These are phyloP conservation scores for Vulpes vulpes DNA, from an alignment of 2,113 vertebrate genomes.

Conservation along the genomic window DNA sequence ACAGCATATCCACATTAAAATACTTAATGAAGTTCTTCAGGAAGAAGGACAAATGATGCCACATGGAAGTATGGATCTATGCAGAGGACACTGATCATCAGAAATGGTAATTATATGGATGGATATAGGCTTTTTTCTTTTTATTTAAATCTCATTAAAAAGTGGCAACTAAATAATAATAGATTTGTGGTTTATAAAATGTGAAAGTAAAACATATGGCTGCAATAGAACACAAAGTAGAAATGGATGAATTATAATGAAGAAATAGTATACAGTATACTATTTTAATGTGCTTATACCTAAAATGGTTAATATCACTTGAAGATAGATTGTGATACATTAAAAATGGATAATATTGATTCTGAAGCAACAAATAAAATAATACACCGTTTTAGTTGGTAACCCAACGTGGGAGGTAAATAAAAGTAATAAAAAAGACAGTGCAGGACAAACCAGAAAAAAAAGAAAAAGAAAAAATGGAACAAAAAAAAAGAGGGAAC, in stretches of 20 bases:
- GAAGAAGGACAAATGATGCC: not conserved
- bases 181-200: not conserved
- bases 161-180: not conserved
- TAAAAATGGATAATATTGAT: not conserved
- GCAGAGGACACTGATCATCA: not conserved
- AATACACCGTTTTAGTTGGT: not conserved
- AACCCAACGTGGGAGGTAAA: not conserved
- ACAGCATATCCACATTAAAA: not conserved
- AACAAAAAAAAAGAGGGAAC: not conserved
- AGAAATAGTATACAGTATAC: not conserved
- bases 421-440: not conserved
- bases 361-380: not conserved
- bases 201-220: not conserved
- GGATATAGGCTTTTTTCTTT: not conserved
- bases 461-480: not conserved
- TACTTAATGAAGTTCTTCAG: not conserved
- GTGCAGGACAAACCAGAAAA: not conserved
- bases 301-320: not conserved
- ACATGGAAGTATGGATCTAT: not conserved
- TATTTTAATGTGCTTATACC: not conserved
- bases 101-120: not conserved
- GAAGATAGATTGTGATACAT: not conserved
- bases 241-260: not conserved
- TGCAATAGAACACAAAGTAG: not conserved
- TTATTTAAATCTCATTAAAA: not conserved